Percentiles rank a stretch among this genome's conserved stretches.
These are phyloP conservation scores for Lepisosteus oculatus DNA, from an alignment of 2,113 vertebrate genomes.

Conservation along the genomic window DNA sequence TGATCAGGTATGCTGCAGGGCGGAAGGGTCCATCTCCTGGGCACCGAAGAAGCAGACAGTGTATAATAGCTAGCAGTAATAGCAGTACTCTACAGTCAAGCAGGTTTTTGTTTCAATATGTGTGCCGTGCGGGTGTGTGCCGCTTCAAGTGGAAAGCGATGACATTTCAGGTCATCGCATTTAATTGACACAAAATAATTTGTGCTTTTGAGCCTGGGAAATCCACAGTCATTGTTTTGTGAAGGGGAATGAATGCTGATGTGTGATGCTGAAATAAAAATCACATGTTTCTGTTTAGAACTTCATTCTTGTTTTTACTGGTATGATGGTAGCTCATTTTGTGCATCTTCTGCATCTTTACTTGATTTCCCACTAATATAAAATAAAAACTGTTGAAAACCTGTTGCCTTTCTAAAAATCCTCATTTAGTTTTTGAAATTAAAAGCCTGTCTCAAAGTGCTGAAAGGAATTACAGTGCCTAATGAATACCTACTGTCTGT, in stretches of 20 bases:
- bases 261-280: not conserved
- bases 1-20: too few species aligned
- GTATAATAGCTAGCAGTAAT: too few species aligned
- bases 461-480: not conserved
- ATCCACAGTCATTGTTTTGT: not conserved
- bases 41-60: too few species aligned
- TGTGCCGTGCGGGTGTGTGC: not conserved
- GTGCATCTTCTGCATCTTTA: too few species aligned
- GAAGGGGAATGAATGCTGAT: not conserved
- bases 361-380: too few species aligned
- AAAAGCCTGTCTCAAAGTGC: too few species aligned
- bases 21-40: too few species aligned
- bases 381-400: too few species aligned
- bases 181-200: not conserved
- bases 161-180: not conserved
- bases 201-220: slow-evolving; percentile 3
- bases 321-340: not conserved
- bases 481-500: not conserved
- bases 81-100: too few species aligned
- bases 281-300: not conserved
- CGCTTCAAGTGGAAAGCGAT: not conserved
- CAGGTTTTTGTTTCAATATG: too few species aligned
- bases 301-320: not conserved
- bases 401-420: too few species aligned
- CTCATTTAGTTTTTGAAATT: too few species aligned